These are phyloP conservation scores for Procambarus clarkii DNA, from an alignment of 1,140 invertebrate species.

Conservation along the genomic window DNA sequence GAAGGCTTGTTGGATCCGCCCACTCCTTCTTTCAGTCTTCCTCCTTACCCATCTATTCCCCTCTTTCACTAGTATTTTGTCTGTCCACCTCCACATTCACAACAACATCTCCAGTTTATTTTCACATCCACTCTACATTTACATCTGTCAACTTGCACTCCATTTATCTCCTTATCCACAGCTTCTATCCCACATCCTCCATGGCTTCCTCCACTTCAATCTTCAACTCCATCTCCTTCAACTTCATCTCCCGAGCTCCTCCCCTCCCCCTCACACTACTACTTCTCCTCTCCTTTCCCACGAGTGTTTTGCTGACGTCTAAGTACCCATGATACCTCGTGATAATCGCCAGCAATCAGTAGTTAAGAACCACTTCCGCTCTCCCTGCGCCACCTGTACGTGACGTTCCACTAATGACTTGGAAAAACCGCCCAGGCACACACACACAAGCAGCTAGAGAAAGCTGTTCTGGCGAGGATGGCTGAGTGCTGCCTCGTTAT, in stretches of 20 bases:
- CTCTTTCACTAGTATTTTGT: too few relatives aligned
- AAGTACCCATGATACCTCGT: neutral
- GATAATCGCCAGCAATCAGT: conserved; percentile 33
- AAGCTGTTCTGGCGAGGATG: neutral
- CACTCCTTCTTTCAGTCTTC: too few relatives aligned
- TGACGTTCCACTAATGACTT: conserved; percentile 15
- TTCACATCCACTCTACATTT: too few relatives aligned
- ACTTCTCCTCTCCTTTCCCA: neutral
- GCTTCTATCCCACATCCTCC: neutral
- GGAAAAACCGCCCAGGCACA: neutral
- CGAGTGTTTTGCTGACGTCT: neutral
- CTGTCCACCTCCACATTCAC: too few relatives aligned
- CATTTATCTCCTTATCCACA: too few relatives aligned
- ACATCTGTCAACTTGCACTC: too few relatives aligned
- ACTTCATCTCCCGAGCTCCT: neutral
- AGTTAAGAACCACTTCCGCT: conserved; percentile 35
- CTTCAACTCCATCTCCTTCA: neutral
- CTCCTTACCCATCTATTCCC: too few relatives aligned
- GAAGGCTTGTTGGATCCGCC: too few relatives aligned
- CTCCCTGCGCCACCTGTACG: neutral
- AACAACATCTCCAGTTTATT: too few relatives aligned
- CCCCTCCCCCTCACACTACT: neutral
- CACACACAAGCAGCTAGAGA: neutral
- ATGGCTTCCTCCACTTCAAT: neutral
- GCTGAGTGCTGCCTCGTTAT: neutral